These are phyloP conservation scores for Hozukius guyotensis DNA, from an alignment of 2,797 vertebrate genomes.

Conservation along the genomic window DNA sequence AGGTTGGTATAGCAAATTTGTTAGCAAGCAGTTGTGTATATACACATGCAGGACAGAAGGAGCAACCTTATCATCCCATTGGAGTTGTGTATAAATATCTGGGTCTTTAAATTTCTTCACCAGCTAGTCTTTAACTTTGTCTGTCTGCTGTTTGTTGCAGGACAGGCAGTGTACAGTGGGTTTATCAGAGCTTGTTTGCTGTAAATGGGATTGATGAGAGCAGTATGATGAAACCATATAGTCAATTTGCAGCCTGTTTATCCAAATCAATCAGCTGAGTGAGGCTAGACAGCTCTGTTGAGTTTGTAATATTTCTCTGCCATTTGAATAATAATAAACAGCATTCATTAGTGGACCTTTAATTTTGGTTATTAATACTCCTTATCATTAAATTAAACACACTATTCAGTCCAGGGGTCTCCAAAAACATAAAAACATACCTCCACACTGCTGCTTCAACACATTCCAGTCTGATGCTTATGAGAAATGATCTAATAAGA, in stretches of 20 bases:
- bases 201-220: constrained; percentile 7
- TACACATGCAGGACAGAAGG: background rate
- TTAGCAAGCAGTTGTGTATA: background rate
- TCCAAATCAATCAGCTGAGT: background rate
- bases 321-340: background rate
- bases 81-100: background rate
- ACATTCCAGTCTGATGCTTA: background rate
- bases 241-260: background rate
- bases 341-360: background rate
- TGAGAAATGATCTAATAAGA: background rate
- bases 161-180: background rate
- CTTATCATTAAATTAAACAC: background rate
- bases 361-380: background rate
- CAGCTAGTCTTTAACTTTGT: background rate
- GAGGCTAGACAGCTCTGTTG: background rate
- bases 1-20: background rate
- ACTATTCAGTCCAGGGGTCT: background rate
- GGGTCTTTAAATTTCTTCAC: background rate
- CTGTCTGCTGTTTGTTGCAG: background rate
- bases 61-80: background rate
- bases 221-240: background rate
- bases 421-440: background rate
- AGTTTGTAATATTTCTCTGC: background rate
- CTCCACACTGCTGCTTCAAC: background rate
- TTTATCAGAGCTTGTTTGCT: background rate